A percentile compares a stretch with the other conserved stretches of the same genome.
These are phyloP conservation scores for Tetrao urogallus DNA, from an alignment of 2,113 vertebrate species.

Conservation along the genomic window DNA sequence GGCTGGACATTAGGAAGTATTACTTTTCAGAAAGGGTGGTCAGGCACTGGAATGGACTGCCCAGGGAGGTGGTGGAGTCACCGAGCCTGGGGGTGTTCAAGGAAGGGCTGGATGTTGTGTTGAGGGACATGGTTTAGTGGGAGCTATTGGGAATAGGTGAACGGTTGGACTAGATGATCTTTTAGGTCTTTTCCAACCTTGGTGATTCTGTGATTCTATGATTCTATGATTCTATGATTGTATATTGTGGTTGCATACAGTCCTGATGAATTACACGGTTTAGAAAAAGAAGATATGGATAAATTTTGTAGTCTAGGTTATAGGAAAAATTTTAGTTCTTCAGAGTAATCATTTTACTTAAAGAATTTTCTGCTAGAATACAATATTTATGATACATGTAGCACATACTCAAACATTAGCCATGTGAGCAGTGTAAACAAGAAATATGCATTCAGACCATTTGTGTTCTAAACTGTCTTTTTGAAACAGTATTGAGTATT, in stretches of 20 bases:
- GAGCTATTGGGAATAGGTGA: no score
- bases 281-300: neutral
- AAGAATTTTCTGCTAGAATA: neutral
- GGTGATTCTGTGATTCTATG: no score
- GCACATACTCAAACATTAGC: neutral
- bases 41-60: no score
- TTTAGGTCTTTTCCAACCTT: no score
- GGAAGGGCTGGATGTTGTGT: no score
- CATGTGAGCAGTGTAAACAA: neutral
- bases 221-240: no score
- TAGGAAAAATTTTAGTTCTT: neutral
- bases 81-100: no score
- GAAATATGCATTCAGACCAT: neutral
- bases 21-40: no score
- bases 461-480: neutral
- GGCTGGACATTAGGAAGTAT: no score
- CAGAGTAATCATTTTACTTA: neutral
- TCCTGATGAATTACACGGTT: rapidly evolving
- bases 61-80: no score
- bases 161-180: no score
- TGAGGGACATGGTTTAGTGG: no score
- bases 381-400: neutral
- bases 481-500: neutral
- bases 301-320: neutral
- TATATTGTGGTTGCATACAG: neutral